phyloP scores from a whole-genome alignment of 30 jellyfish, hydroid and myxozoan species.

The Nemopilema nomurai region DNA sequence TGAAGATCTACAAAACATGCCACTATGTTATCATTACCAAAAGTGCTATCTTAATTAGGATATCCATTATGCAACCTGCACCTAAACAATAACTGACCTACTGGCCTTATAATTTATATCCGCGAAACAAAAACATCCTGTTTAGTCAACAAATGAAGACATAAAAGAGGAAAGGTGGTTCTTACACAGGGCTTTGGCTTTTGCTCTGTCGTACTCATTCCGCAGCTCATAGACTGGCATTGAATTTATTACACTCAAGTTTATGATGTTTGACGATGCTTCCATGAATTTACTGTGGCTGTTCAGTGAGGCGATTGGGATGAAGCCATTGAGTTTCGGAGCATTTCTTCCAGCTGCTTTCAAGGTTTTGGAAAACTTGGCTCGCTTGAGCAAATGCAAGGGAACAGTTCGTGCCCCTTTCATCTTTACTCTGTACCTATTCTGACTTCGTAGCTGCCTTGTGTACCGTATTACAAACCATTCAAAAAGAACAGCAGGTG shows the following conservation, averaged over 20 bases:
- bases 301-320: conserved; percentile 14
- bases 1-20: too few relatives aligned
- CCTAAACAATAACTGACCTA: too few relatives aligned
- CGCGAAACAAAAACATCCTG: too few relatives aligned
- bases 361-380: background rate
- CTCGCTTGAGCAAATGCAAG: background rate
- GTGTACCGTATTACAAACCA: background rate
- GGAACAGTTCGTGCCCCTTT: background rate
- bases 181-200: conserved; percentile 34
- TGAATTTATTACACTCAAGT: conserved; percentile 35
- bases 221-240: conserved; percentile 45
- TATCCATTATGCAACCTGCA: too few relatives aligned
- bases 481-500: background rate
- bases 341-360: background rate
- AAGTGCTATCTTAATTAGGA: too few relatives aligned
- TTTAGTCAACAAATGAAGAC: background rate
- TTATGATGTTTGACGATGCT: conserved; percentile 52
- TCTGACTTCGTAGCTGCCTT: background rate
- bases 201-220: conserved; percentile 31
- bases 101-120: too few relatives aligned
- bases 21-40: too few relatives aligned
- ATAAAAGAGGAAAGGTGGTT: background rate
- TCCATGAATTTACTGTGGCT: conserved; percentile 57
- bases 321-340: background rate
- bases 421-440: background rate